These are phyloP conservation scores for Drosophila biarmipes DNA, from an alignment of 1,140 invertebrate species.

Conservation along the genomic window DNA sequence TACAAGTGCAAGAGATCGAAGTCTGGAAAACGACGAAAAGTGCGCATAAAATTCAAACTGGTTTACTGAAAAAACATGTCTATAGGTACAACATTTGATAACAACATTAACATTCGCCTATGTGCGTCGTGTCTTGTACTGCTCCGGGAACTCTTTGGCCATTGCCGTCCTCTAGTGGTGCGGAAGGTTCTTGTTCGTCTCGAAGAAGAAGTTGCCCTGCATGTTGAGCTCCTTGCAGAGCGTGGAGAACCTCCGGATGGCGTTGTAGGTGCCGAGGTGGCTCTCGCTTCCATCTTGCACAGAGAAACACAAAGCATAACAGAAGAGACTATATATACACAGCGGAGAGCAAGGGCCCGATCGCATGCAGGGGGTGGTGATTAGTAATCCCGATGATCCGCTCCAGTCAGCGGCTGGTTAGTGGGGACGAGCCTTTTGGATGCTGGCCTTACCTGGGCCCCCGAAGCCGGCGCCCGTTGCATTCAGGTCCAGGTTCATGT, in stretches of 20 bases:
- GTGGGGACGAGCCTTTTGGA: slow-evolving; percentile 66
- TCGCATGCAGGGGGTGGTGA: slow-evolving; percentile 46
- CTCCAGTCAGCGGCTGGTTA: slow-evolving; percentile 49
- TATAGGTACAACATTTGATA: slow-evolving; percentile 30
- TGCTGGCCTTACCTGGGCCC: slow-evolving; percentile 63
- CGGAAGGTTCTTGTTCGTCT: slow-evolving; percentile 76
- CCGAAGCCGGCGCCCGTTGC: slow-evolving; percentile 23
- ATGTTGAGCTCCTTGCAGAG: slow-evolving; percentile 81
- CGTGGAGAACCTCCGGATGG: slow-evolving; percentile 80
- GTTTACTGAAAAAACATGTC: slow-evolving; percentile 55
- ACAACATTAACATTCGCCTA: slow-evolving; percentile 33
- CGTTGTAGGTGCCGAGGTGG: slow-evolving; percentile 59
- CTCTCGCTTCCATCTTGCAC: slow-evolving; percentile 54
- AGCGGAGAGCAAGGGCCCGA: slow-evolving; percentile 14
- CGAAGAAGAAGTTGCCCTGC: slow-evolving; percentile 79
- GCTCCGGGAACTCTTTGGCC: neutral
- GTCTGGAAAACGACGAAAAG: too few relatives aligned
- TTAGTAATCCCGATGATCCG: slow-evolving; percentile 42
- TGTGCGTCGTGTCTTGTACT: slow-evolving; percentile 37
- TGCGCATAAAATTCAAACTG: slow-evolving; percentile 7
- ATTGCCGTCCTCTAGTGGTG: slow-evolving; percentile 48
- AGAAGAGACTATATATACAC: slow-evolving; percentile 30
- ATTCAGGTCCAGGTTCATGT: slow-evolving; percentile 69
- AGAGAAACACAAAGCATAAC: slow-evolving; percentile 57
- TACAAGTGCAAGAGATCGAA: too few relatives aligned